Base-by-base conservation (phyloP, 1,140 invertebrate species). In the Pseudomyrmex pallidus region DNA sequence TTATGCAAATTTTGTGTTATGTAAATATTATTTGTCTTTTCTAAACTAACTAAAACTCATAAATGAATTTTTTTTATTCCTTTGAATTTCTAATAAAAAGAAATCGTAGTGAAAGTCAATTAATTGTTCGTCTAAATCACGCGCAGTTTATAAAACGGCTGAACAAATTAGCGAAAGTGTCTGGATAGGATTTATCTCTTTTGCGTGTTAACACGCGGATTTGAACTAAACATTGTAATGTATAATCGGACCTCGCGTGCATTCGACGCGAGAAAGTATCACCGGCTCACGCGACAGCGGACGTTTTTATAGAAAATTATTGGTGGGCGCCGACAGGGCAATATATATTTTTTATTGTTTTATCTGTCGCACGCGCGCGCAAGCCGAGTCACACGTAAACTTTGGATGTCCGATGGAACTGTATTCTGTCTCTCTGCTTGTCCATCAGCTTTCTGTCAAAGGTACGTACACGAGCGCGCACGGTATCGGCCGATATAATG, bases 381-480 rank as follows among this genome's bases (percentile, higher is more conserved):
- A 48, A 17, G 59, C 61, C n/a, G 82, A 83, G 70, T 48, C 52
- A 63, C 25, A 62, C 25, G 46, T 64, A 72, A 61, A 61, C 57
- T 73, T 54, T 57, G 22, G 46, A 10, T 35, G 35, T 13, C n/a
- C 68, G 78, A 50, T 64, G 59, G 70, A 86, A 84, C 68, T 76
- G 87, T 70, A 72, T 66, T 54, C 25, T 46, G 76, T 70, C 80
- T 86, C 80, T 73, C 63, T 48, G 85, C 88, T 88, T 85, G 88
- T 89, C 87, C 57, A 88, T 89, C 88, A 89, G 85, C 77, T 86
- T 86, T 86, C 88, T 85, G 87, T 89, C 87, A 86, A 82, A 86
- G 87, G 80, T 82, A 82, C 46, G 50, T 66, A 62, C 74, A 68
- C 54, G 46, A 12, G 74, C 59, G 56, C 78, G 66, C 78, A 35